Base-by-base conservation (phyloP, 1,140 invertebrate genomes). In the Glossosoma conforme region DNA sequence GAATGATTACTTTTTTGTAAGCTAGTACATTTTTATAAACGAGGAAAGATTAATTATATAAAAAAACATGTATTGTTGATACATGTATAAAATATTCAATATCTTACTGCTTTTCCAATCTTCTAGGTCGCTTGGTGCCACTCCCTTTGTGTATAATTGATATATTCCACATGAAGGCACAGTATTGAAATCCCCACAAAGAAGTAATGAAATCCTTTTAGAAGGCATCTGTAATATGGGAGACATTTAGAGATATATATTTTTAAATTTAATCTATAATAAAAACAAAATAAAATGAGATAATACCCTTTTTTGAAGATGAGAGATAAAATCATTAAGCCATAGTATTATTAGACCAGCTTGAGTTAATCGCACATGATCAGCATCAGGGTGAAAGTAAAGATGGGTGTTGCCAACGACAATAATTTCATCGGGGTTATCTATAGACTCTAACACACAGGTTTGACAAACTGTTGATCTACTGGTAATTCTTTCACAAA, bases 171-270 rank as follows among this genome's bases (percentile, higher is more conserved):
- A 87, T 43, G 84, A 81, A n/a, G 90, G 89, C 10, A 78, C 78
- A 68, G 87, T 91, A 60, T 94, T 94, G 54, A 93, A 91, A 66
- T 94, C 91, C 1, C 91, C 91, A 69, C 86, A 87, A 32, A 91
- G 76, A 44, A 93, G 67, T 14, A 90, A 58, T 11, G 80, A 79
- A 19, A 61, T 52, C 54, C 44, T 41, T 36, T 58, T 58, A 13
- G 2, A 22, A 20, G 56, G 47, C 35, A 51, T 53, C 51, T 58
- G 33, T 20, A 44, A 41, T 24, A 47, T 41, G 5, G 8, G 10
- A 19, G 13, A 19, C 8, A 17, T 18, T 41, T 19, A 37, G 14
- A 37, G 35, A 6, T 14, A 46, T 20, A 51, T 38, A 22, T 42
- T 20, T 21, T 42, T 10, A 20, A 10, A 51, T 42, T 48, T 20